Percentiles rank a stretch among this genome's conserved stretches.
These are phyloP conservation scores for Drosophila mimetica DNA, from an alignment of 2,888 invertebrate genomes.

Conservation along the genomic window DNA sequence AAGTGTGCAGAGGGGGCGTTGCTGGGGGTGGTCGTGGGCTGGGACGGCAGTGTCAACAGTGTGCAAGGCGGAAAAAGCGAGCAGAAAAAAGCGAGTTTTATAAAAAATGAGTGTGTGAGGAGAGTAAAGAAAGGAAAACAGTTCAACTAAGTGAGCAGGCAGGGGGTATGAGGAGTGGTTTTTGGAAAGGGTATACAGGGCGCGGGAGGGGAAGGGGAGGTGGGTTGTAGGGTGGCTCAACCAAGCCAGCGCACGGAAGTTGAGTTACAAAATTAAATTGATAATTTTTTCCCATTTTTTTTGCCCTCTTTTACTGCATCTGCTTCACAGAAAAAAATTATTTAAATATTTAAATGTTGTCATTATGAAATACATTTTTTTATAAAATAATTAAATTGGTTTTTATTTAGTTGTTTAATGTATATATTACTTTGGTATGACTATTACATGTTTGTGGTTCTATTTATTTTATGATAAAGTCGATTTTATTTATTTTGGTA, in stretches of 20 bases:
- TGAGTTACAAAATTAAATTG: slow-evolving; percentile 80
- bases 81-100: slow-evolving; percentile 31
- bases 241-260: slow-evolving; percentile 71
- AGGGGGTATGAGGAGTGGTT: neutral
- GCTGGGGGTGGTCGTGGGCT: neutral
- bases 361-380: neutral
- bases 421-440: no score
- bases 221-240: slow-evolving; percentile 52
- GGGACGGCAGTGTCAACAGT: slow-evolving; percentile 70
- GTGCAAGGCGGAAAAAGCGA: slow-evolving; percentile 73
- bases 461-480: no score
- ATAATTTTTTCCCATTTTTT: slow-evolving; percentile 65
- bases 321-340: slow-evolving; percentile 10
- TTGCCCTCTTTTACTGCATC: slow-evolving; percentile 19
- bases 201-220: neutral
- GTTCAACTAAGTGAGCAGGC: slow-evolving; percentile 26
- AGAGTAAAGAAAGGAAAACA: slow-evolving; percentile 39
- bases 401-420: no score
- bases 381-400: no score
- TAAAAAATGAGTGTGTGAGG: slow-evolving; percentile 42
- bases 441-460: no score
- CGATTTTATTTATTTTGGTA: no score
- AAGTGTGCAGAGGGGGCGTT: slow-evolving; percentile 12
- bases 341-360: neutral
- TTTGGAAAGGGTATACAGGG: neutral